These are phyloP conservation scores for Phaenicophaeus curvirostris DNA, from an alignment of 2,797 vertebrate species.

Conservation along the genomic window DNA sequence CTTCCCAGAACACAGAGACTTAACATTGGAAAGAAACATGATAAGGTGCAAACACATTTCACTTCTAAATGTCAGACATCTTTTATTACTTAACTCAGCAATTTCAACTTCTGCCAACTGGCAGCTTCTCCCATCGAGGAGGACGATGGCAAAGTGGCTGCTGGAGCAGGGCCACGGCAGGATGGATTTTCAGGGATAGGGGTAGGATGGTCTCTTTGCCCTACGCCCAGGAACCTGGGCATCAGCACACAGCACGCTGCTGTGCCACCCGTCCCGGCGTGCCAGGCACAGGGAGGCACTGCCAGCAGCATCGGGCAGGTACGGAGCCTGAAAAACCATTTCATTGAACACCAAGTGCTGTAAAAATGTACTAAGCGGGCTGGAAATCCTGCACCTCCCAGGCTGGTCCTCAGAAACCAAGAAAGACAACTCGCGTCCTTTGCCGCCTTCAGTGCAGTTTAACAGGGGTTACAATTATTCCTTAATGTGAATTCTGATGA, in stretches of 20 bases:
- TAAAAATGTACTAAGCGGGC: rapidly evolving
- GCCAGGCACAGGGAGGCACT: rapidly evolving
- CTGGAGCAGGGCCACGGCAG: neutral
- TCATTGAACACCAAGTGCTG: neutral
- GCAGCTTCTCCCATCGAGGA: neutral
- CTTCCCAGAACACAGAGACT: slow-evolving; percentile 44
- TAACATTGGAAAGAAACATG: slow-evolving; percentile 14
- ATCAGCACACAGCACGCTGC: rapidly evolving
- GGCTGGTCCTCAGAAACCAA: neutral
- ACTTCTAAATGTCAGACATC: slow-evolving; percentile 59
- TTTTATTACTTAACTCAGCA: slow-evolving; percentile 45
- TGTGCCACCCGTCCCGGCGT: rapidly evolving
- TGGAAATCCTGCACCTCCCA: neutral
- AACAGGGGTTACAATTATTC: neutral
- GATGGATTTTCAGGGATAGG: neutral
- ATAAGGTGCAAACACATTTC: slow-evolving; percentile 66
- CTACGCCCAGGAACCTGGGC: rapidly evolving
- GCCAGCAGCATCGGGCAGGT: rapidly evolving
- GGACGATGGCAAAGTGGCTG: neutral
- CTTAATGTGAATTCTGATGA: neutral
- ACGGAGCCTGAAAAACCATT: rapidly evolving
- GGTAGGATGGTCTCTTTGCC: neutral
- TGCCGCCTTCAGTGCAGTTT: neutral
- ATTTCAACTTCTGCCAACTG: slow-evolving; percentile 32
- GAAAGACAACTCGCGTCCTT: neutral